These are phyloP conservation scores for Parochlus steinenii DNA, from an alignment of 2,888 invertebrate species.

Conservation along the genomic window DNA sequence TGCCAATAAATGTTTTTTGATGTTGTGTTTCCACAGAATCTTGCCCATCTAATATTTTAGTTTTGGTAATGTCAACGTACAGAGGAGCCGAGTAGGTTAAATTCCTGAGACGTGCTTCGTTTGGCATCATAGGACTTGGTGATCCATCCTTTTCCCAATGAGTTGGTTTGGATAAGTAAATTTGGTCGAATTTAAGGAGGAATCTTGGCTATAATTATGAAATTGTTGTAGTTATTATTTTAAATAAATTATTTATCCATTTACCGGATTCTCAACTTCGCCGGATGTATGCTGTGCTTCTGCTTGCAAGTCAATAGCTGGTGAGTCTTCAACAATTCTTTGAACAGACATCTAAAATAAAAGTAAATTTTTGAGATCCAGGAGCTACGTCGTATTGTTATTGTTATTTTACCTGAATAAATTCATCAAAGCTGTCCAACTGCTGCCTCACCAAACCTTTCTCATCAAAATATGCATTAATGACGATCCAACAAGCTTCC, in stretches of 20 bases:
- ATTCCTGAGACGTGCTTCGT: conserved; percentile 93
- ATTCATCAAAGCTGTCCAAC: conserved; percentile 98
- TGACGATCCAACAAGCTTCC: conserved; percentile 99
- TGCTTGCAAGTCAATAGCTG: conserved; percentile 91
- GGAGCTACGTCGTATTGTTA: neutral
- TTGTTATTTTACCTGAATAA: conserved; percentile 51
- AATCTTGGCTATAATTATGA: conserved; percentile 51
- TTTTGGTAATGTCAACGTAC: conserved; percentile 98
- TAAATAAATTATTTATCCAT: conserved; percentile 2
- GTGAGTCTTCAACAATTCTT: conserved; percentile 97
- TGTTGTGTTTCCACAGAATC: conserved; percentile 74
- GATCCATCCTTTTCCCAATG: conserved; percentile 99
- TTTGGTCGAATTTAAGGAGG: conserved; percentile 93
- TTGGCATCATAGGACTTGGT: conserved; percentile 99
- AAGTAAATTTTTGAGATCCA: no score
- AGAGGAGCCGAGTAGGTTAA: conserved; percentile 95
- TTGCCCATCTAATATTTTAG: conserved; percentile 77
- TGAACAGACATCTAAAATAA: conserved; percentile 79
- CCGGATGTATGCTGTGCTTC: conserved; percentile 95
- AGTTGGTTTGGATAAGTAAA: conserved; percentile 96
- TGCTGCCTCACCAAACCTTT: conserved; percentile 98
- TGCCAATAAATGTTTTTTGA: conserved; percentile 61
- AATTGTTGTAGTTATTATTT: neutral
- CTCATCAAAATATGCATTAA: conserved; percentile 99
- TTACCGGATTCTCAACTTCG: conserved; percentile 70